Evolutionary conservation across 2,888 invertebrate species (phyloP).

Genomic region (Acrocyrtus sp.): DNA sequence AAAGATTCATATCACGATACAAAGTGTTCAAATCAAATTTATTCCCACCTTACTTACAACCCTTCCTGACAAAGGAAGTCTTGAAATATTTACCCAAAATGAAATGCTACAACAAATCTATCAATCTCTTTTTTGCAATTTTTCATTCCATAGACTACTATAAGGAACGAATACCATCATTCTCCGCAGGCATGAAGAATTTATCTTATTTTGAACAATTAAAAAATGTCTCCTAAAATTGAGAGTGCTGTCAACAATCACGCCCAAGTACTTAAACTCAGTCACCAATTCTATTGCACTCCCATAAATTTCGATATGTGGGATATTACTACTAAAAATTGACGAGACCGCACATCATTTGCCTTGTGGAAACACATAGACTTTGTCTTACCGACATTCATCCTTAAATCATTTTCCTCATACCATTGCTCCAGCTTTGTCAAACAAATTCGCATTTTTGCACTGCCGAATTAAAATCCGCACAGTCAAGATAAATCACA

Average conservation of each 20-base stretch:
- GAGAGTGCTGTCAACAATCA: background rate
- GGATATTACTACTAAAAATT: background rate
- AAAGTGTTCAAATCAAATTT: background rate
- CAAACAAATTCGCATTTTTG: too few species aligned
- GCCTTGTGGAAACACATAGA: constrained; percentile 4
- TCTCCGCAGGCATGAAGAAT: too few species aligned
- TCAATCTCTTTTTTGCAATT: background rate
- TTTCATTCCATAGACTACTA: background rate
- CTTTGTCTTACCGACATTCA: constrained; percentile 14
- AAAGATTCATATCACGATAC: too few species aligned
- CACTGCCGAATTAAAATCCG: background rate
- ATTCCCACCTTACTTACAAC: background rate
- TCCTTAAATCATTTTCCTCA: background rate
- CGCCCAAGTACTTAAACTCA: constrained; percentile 31
- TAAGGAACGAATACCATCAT: too few species aligned
- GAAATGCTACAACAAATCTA: background rate
- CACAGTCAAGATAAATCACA: constrained; percentile 3
- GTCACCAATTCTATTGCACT: constrained; percentile 1
- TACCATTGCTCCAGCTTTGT: background rate
- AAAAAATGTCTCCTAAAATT: background rate
- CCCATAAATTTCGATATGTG: background rate
- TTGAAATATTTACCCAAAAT: background rate
- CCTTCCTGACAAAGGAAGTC: background rate
- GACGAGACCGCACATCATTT: background rate
- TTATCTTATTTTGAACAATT: background rate